Evolutionary conservation across 2,797 vertebrate genomes (phyloP), one percentile per base, ranked within the genome.

Genomic region (Sternotherus odoratus): DNA sequence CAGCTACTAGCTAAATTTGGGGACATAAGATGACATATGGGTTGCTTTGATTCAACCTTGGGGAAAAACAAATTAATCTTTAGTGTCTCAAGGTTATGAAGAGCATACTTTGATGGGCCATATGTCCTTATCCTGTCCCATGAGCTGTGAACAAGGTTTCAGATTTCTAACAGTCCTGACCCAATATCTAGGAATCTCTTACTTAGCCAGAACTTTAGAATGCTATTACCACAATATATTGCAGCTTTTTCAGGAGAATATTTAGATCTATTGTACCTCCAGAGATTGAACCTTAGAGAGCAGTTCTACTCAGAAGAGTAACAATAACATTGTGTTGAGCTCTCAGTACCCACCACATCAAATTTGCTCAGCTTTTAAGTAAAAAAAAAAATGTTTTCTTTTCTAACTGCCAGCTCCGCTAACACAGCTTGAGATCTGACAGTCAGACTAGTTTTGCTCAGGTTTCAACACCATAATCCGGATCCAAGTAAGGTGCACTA

Each of bases 1-100:
- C 39, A 96, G 96, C 89, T 93, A 95, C 85, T 81, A 94, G 96
- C 95, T 95, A 96, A 87, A 93, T 96, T 96, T 97, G 80, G 69
- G 93, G 92, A 93, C 97, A 95, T 94, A 95, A 74, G 91, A 92
- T 89, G 83, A 95, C 95, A 96, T 97, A 97, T 78, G 93, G 85
- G 92, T 85, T 96, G 79, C 95, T 85, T 51, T 91, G 84, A 95
- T 92, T 91, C 83, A 88, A 57, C 82, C 80, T 91, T 89, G 56
- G 84, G 94, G 91, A 91, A 95, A 97, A 97, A 90, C 85, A 94
- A 94, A 96, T 96, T 79, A 90, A 86, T 89, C 79, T 96, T 87
- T 79, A 81, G 74, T 49, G 79, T 83, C 96, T 94, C 94, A 88
- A 63, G 87, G 95, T 95, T 96, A 96, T 83, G 85, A 96, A 93